Evolutionary conservation across 2,888 invertebrate species (phyloP).

Genomic region (Nomada flava): DNA sequence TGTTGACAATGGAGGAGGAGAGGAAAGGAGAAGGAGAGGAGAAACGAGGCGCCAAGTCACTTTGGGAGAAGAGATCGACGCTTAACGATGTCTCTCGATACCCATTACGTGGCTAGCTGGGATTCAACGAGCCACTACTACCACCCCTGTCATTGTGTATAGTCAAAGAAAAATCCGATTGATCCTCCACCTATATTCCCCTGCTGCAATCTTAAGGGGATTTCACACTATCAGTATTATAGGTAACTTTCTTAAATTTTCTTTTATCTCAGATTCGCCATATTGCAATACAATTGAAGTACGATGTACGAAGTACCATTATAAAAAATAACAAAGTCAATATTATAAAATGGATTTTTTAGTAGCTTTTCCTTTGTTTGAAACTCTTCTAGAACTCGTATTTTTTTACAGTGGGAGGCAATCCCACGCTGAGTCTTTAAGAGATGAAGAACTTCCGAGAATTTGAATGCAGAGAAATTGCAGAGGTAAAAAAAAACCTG

Average conservation of each 20-base stretch:
- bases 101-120: conserved; percentile 65
- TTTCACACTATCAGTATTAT: conserved; percentile 27
- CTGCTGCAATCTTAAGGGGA: conserved; percentile 30
- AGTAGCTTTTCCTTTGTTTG: not conserved
- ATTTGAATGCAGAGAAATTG: conserved; percentile 26
- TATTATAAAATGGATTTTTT: not conserved
- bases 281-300: too few species aligned
- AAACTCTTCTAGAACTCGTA: conserved; percentile 4
- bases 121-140: conserved; percentile 65
- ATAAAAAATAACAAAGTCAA: not conserved
- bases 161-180: conserved; percentile 63
- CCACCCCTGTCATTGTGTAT: conserved; percentile 48
- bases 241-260: conserved; percentile 9
- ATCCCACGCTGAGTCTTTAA: conserved; percentile 27
- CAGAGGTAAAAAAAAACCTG: not conserved
- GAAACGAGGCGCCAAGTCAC: conserved; percentile 80
- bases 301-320: not conserved
- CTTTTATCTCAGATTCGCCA: not conserved
- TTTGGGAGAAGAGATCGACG: conserved; percentile 79
- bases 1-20: conserved; percentile 8
- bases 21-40: conserved; percentile 63
- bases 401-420: conserved; percentile 24
- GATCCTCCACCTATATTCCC: conserved; percentile 44
- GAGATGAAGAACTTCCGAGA: conserved; percentile 12
- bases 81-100: conserved; percentile 78